Base-by-base conservation (phyloP, 1,140 invertebrate genomes). In the Sarcophaga peregrina region DNA sequence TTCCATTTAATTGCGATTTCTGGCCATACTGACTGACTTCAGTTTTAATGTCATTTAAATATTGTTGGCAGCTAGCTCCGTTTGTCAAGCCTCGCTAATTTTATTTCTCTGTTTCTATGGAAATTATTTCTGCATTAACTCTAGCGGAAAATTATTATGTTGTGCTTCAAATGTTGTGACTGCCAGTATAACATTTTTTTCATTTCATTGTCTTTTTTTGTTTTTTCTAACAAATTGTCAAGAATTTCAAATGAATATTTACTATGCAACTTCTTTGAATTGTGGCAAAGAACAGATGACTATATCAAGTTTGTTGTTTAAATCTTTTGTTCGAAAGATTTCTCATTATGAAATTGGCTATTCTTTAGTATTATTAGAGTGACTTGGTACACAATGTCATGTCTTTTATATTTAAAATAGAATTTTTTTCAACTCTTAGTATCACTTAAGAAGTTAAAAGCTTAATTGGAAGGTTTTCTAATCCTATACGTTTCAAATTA, bases 61-160 rank as follows among this genome's bases (percentile, higher is more conserved):
- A 68, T 68, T 58, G 54, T 58, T 58, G 17, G 62, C 62, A 20
- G 62, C 10, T n/a, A 20, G 62, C 10, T 25, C 9, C 8, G n/a
- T 68, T 68, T 68, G 62, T 68, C 62, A 68, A 68, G 62, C 62
- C n/a, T 68, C n/a, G 62, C n/a, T 68, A 68, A n/a, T 68, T 68
- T 68, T 68, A 20, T 68, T 68, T 68, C 7, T 68, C 0, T 9
- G 10, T 58, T 58, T 58, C 2, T 20, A 68, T n/a, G 8, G 20
- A 68, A 68, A 17, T 68, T 20, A 68, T 68, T 68, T 68, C 20
- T 68, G 17, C 62, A 8, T 20, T n/a, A 68, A 68, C 17, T 68
- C 62, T 68, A 68, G 62, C 62, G 62, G 62, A 68, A 68, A 68
- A 68, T 68, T 68, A 68, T 68, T n/a, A 25, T 68, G 62, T 68